Evolutionary conservation across 2,797 vertebrate genomes (phyloP).

Genomic region (Molothrus aeneus): DNA sequence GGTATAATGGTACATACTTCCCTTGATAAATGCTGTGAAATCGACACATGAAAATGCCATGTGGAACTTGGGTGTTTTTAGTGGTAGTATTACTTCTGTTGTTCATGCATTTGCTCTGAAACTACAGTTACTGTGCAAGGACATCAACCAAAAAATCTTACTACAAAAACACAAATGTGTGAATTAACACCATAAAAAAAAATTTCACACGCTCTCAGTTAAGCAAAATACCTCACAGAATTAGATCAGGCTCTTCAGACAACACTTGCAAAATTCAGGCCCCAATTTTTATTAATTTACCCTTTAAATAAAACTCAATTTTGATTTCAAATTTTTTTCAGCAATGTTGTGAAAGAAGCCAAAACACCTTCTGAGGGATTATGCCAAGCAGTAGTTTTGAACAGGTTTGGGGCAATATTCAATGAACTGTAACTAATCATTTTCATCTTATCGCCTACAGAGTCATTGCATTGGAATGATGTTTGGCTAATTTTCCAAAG

Average conservation of each 20-base stretch:
- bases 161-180: not conserved
- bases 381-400: conserved; percentile 45
- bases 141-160: not conserved
- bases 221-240: not conserved
- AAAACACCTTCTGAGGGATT: not conserved
- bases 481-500: conserved; percentile 59
- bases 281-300: not conserved
- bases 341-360: not conserved
- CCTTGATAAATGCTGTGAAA: not conserved
- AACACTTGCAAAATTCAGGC: not conserved
- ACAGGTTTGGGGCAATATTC: conserved; percentile 1
- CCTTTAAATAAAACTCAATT: not conserved
- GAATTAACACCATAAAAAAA: not conserved
- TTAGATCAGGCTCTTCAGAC: not conserved
- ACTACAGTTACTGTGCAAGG: not conserved
- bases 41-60: not conserved
- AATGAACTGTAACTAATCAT: conserved; percentile 20
- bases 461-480: conserved; percentile 48
- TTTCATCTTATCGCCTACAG: conserved; percentile 25
- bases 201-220: not conserved
- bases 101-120: not conserved
- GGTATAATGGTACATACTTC: not conserved
- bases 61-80: not conserved
- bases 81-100: not conserved
- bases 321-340: conserved; percentile 10